Evolutionary conservation across 2,113 vertebrate species (phyloP), one percentile per base, ranked within the genome.

Genomic region (Gorsachius goisagi): DNA sequence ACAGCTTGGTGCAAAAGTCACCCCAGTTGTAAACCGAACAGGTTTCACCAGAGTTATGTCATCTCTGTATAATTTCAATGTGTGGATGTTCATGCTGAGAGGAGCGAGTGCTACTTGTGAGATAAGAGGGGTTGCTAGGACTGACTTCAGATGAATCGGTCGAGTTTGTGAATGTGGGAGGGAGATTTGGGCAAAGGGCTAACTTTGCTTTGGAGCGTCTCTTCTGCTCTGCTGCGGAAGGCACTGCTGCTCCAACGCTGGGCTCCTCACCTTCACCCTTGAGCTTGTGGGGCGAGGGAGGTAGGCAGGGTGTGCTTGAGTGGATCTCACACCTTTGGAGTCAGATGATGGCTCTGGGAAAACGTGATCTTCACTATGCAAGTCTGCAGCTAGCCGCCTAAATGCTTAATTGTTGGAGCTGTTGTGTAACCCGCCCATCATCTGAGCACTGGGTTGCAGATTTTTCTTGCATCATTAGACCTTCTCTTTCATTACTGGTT

Each of bases 401-500:
- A 92, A 71, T 3, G 22, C 80, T 41, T 68, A 76, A 64, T 89
- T 77, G 79, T 80, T 79, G 0, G 77, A 58, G 67, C 67, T 79
- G 62, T 95, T 96, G 89, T 85, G 96, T 89, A 95, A 93, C 55
- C 32, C 85, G 64, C 58, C 44, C 6, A 0, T 76, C 89, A 95
- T 95, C 91, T 71, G 58, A 59, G 87, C 4, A 7, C 71, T 33
- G 27, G 30, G 50, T 93, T 91, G 89, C 91, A 96, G 77, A 41
- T 83, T 91, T 94, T 91, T 62, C 69, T 97, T 97, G 97, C 94
- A 80, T 97, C 96, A 96, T 83, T 91, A 75, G 74, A 85, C 74
- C 89, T 92, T 90, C 92, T 94, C 96, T 95, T 94, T 96, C 84
- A 94, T 97, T 95, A 96, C 64, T 80, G 91, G 89, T 93, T 96